phyloP scores from a whole-genome alignment of 64 coral and sea anemone species.

The Astreopora myriophthalma region DNA sequence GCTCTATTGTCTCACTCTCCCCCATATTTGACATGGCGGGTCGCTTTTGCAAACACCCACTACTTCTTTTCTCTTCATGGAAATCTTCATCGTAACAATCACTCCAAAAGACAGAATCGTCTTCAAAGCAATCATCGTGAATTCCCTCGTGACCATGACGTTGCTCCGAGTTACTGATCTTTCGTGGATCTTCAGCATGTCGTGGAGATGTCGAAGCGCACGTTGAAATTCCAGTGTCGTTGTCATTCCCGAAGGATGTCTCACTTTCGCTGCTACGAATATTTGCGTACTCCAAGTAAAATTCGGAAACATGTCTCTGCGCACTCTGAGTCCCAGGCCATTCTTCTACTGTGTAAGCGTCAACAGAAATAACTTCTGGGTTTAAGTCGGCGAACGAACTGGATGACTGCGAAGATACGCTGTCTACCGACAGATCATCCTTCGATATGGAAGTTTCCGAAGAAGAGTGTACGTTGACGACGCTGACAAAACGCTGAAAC shows the following conservation, averaged over 20 bases:
- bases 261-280: conserved; percentile 33
- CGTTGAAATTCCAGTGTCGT: background rate
- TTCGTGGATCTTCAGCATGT: background rate
- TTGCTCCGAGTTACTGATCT: conserved; percentile 13
- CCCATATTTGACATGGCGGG: background rate
- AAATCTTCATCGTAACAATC: background rate
- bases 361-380: background rate
- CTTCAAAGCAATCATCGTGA: background rate
- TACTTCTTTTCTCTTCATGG: background rate
- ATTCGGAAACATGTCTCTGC: conserved; percentile 19
- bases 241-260: background rate
- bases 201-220: background rate
- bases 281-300: conserved; percentile 26
- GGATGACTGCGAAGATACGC: background rate
- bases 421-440: background rate
- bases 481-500: conserved; percentile 42
- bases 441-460: background rate
- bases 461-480: background rate
- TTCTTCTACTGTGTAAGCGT: conserved; percentile 16
- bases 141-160: background rate
- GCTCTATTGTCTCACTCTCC: background rate
- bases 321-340: background rate
- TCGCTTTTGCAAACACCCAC: background rate
- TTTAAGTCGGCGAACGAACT: background rate
- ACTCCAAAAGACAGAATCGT: conserved; percentile 21